These are phyloP conservation scores for Eumaeus atala DNA, from an alignment of 1,140 invertebrate species.

Conservation along the genomic window DNA sequence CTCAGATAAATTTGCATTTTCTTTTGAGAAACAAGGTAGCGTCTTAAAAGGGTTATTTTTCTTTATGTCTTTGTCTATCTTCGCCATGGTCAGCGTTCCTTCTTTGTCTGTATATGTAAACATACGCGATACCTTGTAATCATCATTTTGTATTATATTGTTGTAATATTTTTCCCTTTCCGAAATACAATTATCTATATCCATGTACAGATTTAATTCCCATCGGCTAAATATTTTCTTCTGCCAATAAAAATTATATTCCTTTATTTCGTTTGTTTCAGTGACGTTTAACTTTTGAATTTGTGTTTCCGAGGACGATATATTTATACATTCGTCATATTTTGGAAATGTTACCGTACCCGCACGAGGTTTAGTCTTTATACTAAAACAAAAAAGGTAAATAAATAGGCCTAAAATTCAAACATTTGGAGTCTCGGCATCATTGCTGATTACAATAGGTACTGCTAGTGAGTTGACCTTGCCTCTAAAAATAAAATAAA, in stretches of 20 bases:
- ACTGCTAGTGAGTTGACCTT: too few relatives aligned
- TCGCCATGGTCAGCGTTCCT: not conserved
- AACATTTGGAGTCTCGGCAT: too few relatives aligned
- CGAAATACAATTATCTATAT: constrained; percentile 44
- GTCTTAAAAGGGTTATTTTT: not conserved
- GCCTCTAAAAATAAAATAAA: too few relatives aligned
- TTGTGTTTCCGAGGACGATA: constrained; percentile 23
- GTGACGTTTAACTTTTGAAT: constrained; percentile 27
- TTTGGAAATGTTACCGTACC: constrained; percentile 48
- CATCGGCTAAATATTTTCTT: constrained; percentile 55
- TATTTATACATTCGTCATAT: constrained; percentile 46
- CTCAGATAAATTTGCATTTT: constrained; percentile 9
- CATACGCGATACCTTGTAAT: constrained; percentile 14
- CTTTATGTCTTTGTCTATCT: not conserved
- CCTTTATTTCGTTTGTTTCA: constrained; percentile 28
- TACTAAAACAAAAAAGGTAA: constrained; percentile 32
- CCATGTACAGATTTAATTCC: constrained; percentile 44
- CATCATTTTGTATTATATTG: constrained; percentile 37
- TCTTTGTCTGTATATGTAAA: constrained; percentile 13
- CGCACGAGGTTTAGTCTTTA: constrained; percentile 51
- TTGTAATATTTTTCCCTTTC: constrained; percentile 46
- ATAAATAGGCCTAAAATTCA: not conserved
- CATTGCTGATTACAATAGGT: too few relatives aligned
- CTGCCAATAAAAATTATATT: constrained; percentile 61
- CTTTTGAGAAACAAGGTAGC: not conserved